Percentiles rank a stretch among this genome's conserved stretches.
phyloP scores from a whole-genome alignment of 2,888 invertebrate genomes.

The Amphipyra berbera region DNA sequence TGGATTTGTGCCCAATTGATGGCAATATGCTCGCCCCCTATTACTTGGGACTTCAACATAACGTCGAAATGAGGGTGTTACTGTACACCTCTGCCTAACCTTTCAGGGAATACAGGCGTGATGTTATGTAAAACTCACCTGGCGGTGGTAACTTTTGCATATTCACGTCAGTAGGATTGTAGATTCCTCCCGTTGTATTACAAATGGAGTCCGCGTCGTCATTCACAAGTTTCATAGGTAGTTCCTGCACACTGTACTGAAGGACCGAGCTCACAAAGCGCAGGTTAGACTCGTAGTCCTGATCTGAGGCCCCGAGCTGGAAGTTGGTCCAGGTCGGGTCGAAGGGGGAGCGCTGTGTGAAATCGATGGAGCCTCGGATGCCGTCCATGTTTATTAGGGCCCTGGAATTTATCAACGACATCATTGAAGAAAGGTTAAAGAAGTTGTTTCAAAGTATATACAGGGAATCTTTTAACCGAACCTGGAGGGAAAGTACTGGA shows the following conservation, averaged over 20 bases:
- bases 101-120: too few species aligned
- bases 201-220: slow-evolving; percentile 87
- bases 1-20: too few species aligned
- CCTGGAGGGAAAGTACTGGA: too few species aligned
- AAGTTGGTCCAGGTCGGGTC: slow-evolving; percentile 95
- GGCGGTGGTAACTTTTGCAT: slow-evolving; percentile 56
- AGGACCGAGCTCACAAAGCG: slow-evolving; percentile 93
- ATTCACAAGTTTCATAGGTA: slow-evolving; percentile 90
- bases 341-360: slow-evolving; percentile 95
- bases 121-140: slow-evolving; percentile 26
- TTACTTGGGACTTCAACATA: too few species aligned
- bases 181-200: slow-evolving; percentile 92
- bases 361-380: slow-evolving; percentile 93
- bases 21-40: too few species aligned
- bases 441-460: too few species aligned
- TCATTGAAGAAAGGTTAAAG: too few species aligned
- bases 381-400: slow-evolving; percentile 93
- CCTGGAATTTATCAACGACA: slow-evolving; percentile 77
- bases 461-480: too few species aligned
- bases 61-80: too few species aligned
- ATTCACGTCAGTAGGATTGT: slow-evolving; percentile 93
- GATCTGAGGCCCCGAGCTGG: slow-evolving; percentile 91
- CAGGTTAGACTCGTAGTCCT: slow-evolving; percentile 92
- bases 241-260: slow-evolving; percentile 92
- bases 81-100: too few species aligned